A percentile compares a stretch with the other conserved stretches of the same genome.
Conservation (phyloP, 1,140 invertebrate species). For the Lanistes nyassanus region DNA sequence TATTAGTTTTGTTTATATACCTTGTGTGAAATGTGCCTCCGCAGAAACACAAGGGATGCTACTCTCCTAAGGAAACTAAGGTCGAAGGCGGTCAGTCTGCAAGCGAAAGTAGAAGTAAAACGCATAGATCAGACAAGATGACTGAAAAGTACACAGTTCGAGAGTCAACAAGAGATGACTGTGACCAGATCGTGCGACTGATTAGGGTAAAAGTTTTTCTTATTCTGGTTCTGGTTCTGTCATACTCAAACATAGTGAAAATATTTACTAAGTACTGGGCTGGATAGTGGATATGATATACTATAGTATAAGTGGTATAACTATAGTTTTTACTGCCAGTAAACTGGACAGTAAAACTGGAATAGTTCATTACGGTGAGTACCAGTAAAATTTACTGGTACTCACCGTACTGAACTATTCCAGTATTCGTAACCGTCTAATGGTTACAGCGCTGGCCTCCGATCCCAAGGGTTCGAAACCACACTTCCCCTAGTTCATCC, state of each 20-base stretch:
- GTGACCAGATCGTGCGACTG: slow-evolving; percentile 35
- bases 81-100: background rate
- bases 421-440: too few species aligned
- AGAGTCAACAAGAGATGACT: slow-evolving; percentile 33
- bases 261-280: too few species aligned
- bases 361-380: too few species aligned
- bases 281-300: too few species aligned
- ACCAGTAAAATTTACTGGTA: too few species aligned
- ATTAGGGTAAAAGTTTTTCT: slow-evolving; percentile 36
- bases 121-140: background rate
- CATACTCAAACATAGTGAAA: too few species aligned
- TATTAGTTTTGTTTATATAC: background rate
- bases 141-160: slow-evolving; percentile 21
- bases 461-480: too few species aligned
- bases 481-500: background rate
- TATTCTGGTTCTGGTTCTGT: background rate
- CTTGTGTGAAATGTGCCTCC: background rate
- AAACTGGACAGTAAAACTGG: too few species aligned
- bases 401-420: too few species aligned
- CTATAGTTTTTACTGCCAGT: too few species aligned
- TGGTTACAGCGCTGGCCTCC: too few species aligned
- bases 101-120: background rate
- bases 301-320: too few species aligned
- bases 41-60: background rate
- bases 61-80: background rate